phyloP scores from a whole-genome alignment of 2,888 invertebrate species.

The Apamea monoglypha region DNA sequence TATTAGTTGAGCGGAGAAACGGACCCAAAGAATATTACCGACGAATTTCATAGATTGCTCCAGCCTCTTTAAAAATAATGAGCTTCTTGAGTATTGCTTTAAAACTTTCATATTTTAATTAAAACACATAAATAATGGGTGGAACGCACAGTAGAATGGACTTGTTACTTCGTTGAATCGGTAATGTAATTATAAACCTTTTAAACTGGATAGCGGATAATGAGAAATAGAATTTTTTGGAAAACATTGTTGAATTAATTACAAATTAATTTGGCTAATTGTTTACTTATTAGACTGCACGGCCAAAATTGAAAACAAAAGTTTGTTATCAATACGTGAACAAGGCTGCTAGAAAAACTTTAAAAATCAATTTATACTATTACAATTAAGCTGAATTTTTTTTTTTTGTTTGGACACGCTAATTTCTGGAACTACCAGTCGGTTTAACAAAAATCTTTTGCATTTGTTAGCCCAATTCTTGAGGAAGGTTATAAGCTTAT shows the following conservation, averaged over 20 bases:
- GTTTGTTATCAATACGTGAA: not conserved
- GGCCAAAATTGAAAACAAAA: not conserved
- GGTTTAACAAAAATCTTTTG: too few species aligned
- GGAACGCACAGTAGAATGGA: constrained; percentile 34
- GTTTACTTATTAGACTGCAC: not conserved
- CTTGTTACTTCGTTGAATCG: constrained; percentile 27
- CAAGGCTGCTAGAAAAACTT: too few species aligned
- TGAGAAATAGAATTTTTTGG: not conserved
- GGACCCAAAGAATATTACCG: constrained; percentile 48
- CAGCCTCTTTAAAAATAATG: constrained; percentile 66
- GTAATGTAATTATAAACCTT: constrained; percentile 2
- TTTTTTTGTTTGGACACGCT: too few species aligned
- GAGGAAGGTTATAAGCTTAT: too few species aligned
- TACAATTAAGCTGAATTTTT: not conserved
- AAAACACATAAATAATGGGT: constrained; percentile 48
- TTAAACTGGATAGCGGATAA: not conserved
- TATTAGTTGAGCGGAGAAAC: constrained; percentile 52
- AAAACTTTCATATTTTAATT: constrained; percentile 67
- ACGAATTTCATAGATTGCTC: constrained; percentile 54
- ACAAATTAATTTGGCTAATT: not conserved
- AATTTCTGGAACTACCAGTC: too few species aligned
- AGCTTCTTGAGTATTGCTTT: constrained; percentile 59
- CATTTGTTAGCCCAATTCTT: too few species aligned
- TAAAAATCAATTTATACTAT: not conserved
- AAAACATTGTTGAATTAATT: constrained; percentile 1